Conservation (phyloP, 2,888 invertebrate genomes). For the Mythimna vitellina region DNA sequence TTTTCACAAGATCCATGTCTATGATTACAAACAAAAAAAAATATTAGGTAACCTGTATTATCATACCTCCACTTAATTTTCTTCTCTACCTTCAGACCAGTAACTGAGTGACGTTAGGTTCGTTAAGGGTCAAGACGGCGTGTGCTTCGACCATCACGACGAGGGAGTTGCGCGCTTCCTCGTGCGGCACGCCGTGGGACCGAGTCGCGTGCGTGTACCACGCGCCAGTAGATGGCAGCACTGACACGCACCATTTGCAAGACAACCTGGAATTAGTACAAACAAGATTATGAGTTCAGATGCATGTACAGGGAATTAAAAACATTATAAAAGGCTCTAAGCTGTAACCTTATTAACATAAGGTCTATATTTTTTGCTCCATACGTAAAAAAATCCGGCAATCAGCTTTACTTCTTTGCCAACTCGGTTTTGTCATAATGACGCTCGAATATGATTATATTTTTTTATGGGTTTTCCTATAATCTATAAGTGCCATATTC, state of each 20-base stretch:
- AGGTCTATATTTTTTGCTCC: too few relatives aligned
- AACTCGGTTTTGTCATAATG: too few relatives aligned
- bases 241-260: constrained; percentile 90
- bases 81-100: constrained; percentile 64
- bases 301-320: too few relatives aligned
- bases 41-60: background rate
- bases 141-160: constrained; percentile 92
- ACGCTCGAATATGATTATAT: too few relatives aligned
- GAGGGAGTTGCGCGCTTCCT: constrained; percentile 91
- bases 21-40: background rate
- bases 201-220: constrained; percentile 91
- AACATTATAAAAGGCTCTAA: too few relatives aligned
- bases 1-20: too few relatives aligned
- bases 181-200: constrained; percentile 89
- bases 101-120: constrained; percentile 85
- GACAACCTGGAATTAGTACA: constrained; percentile 79
- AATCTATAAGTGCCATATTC: too few relatives aligned
- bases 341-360: too few relatives aligned
- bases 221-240: constrained; percentile 89
- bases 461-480: too few relatives aligned
- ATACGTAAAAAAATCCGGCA: too few relatives aligned
- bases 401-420: too few relatives aligned
- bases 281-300: background rate
- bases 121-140: constrained; percentile 89
- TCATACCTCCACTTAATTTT: constrained; percentile 25